Evolutionary conservation across 2,797 vertebrate species (phyloP), one percentile per base, ranked within the genome.

Genomic region (Sciaenops ocellatus): DNA sequence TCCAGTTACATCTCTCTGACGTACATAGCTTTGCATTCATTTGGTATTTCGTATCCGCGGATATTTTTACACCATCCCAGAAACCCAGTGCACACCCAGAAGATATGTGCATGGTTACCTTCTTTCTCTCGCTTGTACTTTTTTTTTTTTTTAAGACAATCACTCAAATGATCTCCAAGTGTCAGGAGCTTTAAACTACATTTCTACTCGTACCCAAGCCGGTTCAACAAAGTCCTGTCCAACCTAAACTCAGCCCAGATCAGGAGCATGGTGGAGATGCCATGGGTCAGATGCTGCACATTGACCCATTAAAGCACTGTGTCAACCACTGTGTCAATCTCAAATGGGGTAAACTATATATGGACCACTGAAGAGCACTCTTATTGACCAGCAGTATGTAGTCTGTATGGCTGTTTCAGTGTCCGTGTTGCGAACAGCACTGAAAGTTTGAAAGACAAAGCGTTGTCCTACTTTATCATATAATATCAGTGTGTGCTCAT

Each of bases 401-500:
- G 34, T 28, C 12, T 18, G 42, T 44, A 15, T 44, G 42, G 8
- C 42, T 71, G 6, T 50, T 50, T 82, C 15, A 69, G 30, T 65
- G 48, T 11, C 30, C 9, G n/a, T 64, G 17, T 24, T 71, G 59
- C 67, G 47, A 7, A 18, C 50, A 52, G 30, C 67, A 46, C 44
- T 71, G 64, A 54, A 18, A 47, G n/a, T 67, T 56, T 50, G 30
- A 55, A 41, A 41, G 30, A 26, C 44, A 28, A 46, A 16, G 30
- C 38, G 10, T 56, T 10, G 17, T 48, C 48, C 17, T 34, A 26
- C 34, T 67, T 22, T 30, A 30, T 47, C 10, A 0, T 28, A 26
- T 57, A 28, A 28, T 51, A 50, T 34, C 5, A 5, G 24, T 44
- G 15, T 70, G 24, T 51, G 1, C 16, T 22, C 12, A 13, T 61